Evolutionary conservation across 2,888 invertebrate genomes (phyloP), one percentile per base, ranked within the genome.

Genomic region (Mythimna lalbum): DNA sequence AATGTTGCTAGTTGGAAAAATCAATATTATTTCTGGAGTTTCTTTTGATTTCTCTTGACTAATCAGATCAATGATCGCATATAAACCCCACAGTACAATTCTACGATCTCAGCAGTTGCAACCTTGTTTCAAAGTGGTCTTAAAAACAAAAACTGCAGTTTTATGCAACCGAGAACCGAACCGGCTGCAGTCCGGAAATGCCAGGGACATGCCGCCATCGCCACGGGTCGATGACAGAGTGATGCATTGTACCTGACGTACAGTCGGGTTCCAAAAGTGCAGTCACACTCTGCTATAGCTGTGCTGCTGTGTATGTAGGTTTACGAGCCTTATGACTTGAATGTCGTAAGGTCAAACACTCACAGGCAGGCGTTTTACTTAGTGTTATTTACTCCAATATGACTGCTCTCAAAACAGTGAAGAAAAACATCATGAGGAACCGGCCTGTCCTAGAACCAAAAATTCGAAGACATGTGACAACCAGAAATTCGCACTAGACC

Each of bases 141-240:
- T 63, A 31, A 69, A n/a, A 74, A 83, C 75, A 83, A 83, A 83
- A 83, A 83, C 61, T 83, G 78, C 39, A 66, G 17, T 66, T 47
- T 69, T 59, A 59, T 57, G 62, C 71, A 62, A 31, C 27, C 62
- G 68, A 66, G 79, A 68, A 69, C 60, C 65, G 77, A 83, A 80
- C 79, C 72, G 81, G 81, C 77, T 73, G 63, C 70, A 31, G 77
- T 66, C 81, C 76, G 83, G 83, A 83, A 83, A 83, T 83, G 80
- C 82, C 83, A 69, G 47, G 61, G 74, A 69, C 74, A 69, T 83
- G 72, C 72, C 78, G 60, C 63, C 69, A 70, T 65, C 75, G 66
- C 60, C 69, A 63, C 61, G 56, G 79, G 83, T 83, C 80, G 83
- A 78, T 76, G 82, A 81, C 83, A 77, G 81, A 68, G 65, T 36